Percentiles rank a stretch among this genome's conserved stretches.
Conservation (phyloP, 2,888 invertebrate species). For the Parochlus steinenii region DNA sequence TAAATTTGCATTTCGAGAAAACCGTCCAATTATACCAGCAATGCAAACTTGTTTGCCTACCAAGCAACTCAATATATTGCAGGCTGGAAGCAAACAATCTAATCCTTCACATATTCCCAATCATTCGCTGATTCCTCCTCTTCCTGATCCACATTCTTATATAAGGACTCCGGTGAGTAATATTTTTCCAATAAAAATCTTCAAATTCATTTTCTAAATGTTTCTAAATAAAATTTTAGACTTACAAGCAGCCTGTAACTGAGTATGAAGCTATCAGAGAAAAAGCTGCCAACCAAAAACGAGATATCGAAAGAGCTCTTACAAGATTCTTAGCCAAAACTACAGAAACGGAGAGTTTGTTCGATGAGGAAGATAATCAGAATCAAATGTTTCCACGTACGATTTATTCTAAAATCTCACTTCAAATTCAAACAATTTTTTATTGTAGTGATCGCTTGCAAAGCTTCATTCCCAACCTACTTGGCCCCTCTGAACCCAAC, state of each 20-base stretch:
- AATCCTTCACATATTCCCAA: constrained; percentile 80
- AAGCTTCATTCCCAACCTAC: constrained; percentile 63
- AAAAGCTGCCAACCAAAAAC: constrained; percentile 83
- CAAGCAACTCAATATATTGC: constrained; percentile 66
- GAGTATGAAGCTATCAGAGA: constrained; percentile 94
- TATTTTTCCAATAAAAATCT: constrained; percentile 1
- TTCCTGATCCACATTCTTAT: constrained; percentile 96
- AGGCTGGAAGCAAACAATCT: constrained; percentile 72
- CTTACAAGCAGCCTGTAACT: constrained; percentile 88
- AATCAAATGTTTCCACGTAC: constrained; percentile 72
- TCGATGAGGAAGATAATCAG: constrained; percentile 72
- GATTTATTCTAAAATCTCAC: constrained; percentile 20
- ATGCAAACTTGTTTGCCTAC: constrained; percentile 59
- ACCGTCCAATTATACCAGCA: constrained; percentile 49
- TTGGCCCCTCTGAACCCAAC: constrained; percentile 73
- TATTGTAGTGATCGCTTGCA: constrained; percentile 69
- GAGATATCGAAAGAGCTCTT: constrained; percentile 82
- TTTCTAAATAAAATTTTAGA: constrained; percentile 33
- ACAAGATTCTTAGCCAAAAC: constrained; percentile 91
- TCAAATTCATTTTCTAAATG: constrained; percentile 2
- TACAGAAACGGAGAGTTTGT: constrained; percentile 66
- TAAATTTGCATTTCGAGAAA: constrained; percentile 51
- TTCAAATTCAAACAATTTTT: constrained; percentile 15
- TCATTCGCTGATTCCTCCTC: constrained; percentile 60
- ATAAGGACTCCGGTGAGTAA: constrained; percentile 75